Evolutionary conservation across 2,113 vertebrate genomes (phyloP).

Genomic region (Thymallus thymallus): DNA sequence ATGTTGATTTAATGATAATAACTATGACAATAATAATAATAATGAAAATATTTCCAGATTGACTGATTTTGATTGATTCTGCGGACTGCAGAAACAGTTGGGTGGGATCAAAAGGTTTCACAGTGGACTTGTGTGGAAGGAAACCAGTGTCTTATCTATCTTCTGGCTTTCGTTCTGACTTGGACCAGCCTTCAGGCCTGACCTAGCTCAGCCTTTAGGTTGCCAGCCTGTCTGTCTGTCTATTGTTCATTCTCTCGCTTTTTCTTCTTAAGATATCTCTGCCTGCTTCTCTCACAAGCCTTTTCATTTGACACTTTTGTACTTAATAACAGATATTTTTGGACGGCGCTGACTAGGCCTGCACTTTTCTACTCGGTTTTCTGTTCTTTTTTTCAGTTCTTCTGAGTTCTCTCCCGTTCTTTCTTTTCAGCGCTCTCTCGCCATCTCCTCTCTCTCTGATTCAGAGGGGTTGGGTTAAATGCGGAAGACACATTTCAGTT

Average conservation of each 20-base stretch:
- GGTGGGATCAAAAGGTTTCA: constrained; percentile 44
- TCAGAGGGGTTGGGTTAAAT: no score
- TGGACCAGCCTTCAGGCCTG: constrained; percentile 21
- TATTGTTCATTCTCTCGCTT: neutral
- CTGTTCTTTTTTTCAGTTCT: constrained; percentile 34
- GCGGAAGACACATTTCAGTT: no score
- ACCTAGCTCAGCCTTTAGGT: constrained; percentile 24
- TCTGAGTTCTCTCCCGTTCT: constrained; percentile 19
- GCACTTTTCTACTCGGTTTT: constrained; percentile 72
- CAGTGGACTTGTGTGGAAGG: constrained; percentile 59
- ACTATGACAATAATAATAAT: constrained; percentile 48
- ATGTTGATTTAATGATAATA: constrained; percentile 65
- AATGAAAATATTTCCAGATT: constrained; percentile 56
- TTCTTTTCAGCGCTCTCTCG: neutral
- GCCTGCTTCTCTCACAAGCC: constrained; percentile 6
- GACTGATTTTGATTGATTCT: constrained; percentile 47
- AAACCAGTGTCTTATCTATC: constrained; percentile 78
- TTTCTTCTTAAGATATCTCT: neutral
- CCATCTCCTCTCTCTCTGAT: no score
- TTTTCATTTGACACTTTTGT: constrained; percentile 52
- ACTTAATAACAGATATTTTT: constrained; percentile 77
- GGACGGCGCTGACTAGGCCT: constrained; percentile 71
- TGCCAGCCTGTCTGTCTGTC: constrained; percentile 40
- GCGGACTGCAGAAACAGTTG: constrained; percentile 41
- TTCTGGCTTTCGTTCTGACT: constrained; percentile 71